Evolutionary conservation across 2,888 invertebrate genomes (phyloP).

Genomic region (Xestia sexstrigata): DNA sequence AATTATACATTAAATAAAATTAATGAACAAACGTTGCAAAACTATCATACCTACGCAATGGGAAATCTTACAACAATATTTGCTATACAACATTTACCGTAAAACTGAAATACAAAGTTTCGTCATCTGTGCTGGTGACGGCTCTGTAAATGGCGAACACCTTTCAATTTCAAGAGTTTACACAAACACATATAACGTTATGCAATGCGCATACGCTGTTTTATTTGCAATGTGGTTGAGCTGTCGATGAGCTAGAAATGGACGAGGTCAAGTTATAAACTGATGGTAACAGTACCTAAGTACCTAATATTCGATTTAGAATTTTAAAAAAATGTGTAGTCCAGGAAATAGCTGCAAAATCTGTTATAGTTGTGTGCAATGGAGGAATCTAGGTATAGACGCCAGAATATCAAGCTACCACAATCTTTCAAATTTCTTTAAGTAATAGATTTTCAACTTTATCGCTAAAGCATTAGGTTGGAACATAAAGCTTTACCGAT

Average conservation of each 20-base stretch:
- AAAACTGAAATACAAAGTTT: conserved; percentile 50
- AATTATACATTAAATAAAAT: conserved; percentile 24
- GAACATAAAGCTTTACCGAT: too few relatives aligned
- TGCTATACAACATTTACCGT: conserved; percentile 18
- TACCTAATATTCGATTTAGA: neutral
- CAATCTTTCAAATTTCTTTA: too few relatives aligned
- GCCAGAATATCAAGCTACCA: too few relatives aligned
- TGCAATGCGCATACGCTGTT: conserved; percentile 41
- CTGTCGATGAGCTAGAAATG: conserved; percentile 8
- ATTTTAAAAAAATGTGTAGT: too few relatives aligned
- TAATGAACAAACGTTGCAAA: conserved; percentile 13
- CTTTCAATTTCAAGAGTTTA: conserved; percentile 59
- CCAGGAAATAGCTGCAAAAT: neutral
- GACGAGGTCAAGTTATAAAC: conserved; percentile 7
- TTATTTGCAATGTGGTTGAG: conserved; percentile 37
- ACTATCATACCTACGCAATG: conserved; percentile 22
- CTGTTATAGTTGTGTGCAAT: neutral
- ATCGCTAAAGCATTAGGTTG: too few relatives aligned
- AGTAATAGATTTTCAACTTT: too few relatives aligned
- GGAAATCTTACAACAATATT: conserved; percentile 21
- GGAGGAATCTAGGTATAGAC: neutral
- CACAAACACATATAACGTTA: conserved; percentile 41
- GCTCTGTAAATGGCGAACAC: conserved; percentile 39
- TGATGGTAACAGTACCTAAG: too few relatives aligned
- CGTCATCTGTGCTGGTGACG: conserved; percentile 38